Conservation (phyloP, 1,140 invertebrate genomes). For the Odontomachus brunneus region DNA sequence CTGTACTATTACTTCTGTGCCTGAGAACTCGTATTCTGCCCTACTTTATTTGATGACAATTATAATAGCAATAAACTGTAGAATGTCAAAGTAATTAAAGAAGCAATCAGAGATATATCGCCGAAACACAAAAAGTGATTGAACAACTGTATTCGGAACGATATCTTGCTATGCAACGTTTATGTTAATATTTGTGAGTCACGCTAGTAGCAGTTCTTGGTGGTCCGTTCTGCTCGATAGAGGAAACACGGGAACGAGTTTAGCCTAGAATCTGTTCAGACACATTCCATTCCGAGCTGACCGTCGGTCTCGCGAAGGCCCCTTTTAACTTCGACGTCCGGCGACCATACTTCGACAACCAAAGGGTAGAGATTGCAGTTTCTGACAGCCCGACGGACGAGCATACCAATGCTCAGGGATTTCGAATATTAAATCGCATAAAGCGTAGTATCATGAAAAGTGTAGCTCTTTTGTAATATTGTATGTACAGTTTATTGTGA, state of each 20-base stretch:
- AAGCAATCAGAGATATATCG: constrained; percentile 25
- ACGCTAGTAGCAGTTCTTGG: constrained; percentile 71
- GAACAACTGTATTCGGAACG: constrained; percentile 11
- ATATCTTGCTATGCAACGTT: constrained; percentile 11
- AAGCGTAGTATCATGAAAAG: not conserved
- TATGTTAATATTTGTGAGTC: constrained; percentile 52
- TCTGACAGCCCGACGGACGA: constrained; percentile 78
- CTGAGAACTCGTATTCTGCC: no score
- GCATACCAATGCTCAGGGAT: constrained; percentile 75
- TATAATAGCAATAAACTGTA: not conserved
- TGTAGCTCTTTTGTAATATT: not conserved
- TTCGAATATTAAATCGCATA: constrained; percentile 65
- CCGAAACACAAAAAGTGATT: not conserved
- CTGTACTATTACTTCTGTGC: no score
- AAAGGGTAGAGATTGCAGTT: constrained; percentile 81
- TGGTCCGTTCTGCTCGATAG: constrained; percentile 76
- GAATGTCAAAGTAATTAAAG: constrained; percentile 16
- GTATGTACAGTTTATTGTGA: not conserved
- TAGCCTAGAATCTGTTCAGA: constrained; percentile 82
- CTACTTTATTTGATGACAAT: no score
- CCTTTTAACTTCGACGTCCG: constrained; percentile 76
- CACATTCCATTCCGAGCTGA: constrained; percentile 81
- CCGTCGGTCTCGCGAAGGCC: constrained; percentile 69
- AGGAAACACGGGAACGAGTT: constrained; percentile 70
- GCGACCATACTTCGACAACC: constrained; percentile 76